Evolutionary conservation across 2,113 vertebrate genomes (phyloP), one percentile per base, ranked within the genome.

Genomic region (Pterocles gutturalis): DNA sequence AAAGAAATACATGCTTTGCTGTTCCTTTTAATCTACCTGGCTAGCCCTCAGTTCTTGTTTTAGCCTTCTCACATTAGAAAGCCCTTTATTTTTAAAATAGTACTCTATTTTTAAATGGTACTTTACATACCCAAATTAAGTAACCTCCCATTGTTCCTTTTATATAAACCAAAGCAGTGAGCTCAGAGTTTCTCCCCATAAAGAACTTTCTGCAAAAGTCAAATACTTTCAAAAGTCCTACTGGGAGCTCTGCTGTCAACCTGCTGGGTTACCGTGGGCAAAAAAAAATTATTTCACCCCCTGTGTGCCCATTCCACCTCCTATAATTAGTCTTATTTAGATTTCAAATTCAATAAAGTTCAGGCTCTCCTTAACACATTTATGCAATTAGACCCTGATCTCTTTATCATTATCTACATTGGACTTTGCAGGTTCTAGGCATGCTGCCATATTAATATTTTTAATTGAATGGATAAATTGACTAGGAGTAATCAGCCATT

Each of bases 91-190:
- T 90, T 83, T 81, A 33, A 53, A 72, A 43, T 8, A 3, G n/a
- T 24, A 54, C 28, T 79, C 33, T 61, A 4, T 80, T 81, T 65
- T 81, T 53, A 64, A 80, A 48, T 43, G 25, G 31, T 78, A 66
- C 69, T 83, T 92, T 70, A 80, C 17, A 78, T 86, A 80, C 8
- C 43, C 75, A 93, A 83, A 81, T 90, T 77, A 86, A 92, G 76
- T 66, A 91, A 95, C 75, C 67, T 86, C 85, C 43, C 55, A 78
- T 49, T 83, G 64, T 83, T 83, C 29, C 43, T 90, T 90, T 93
- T 66, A 83, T 88, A 73, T 95, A 80, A 85, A 54, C 33, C 14
- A 85, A 91, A 84, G 24, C 38, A 71, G 75, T 26, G 24, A 92
- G 79, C 29, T 86, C 71, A 70, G 49, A 72, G 55, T 46, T 66